Conservation (phyloP, 2,888 invertebrate species). For the Ichneumoninae sp. region DNA sequence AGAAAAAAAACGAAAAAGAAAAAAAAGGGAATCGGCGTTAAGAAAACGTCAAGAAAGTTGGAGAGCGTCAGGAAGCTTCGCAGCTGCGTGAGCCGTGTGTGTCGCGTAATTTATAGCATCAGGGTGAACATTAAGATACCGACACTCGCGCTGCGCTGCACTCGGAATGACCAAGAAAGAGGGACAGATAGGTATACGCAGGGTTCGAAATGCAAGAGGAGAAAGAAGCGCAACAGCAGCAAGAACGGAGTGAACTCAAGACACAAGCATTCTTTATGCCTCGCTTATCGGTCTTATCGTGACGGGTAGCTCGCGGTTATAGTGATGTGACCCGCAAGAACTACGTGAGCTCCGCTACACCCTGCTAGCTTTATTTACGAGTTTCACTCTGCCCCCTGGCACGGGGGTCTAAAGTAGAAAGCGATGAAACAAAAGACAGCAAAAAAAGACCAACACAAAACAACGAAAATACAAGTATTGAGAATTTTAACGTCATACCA, state of each 20-base stretch:
- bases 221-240: constrained; percentile 51
- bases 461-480: neutral
- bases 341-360: constrained; percentile 63
- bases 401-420: constrained; percentile 70
- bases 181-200: constrained; percentile 44
- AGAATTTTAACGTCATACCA: neutral
- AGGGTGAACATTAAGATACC: constrained; percentile 80
- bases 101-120: constrained; percentile 82
- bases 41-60: constrained; percentile 61
- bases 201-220: constrained; percentile 62
- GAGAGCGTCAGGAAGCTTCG: constrained; percentile 73
- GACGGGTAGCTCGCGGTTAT: constrained; percentile 68
- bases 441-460: constrained; percentile 9
- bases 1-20: constrained; percentile 16
- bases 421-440: constrained; percentile 10
- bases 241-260: constrained; percentile 70
- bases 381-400: constrained; percentile 68
- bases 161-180: constrained; percentile 55
- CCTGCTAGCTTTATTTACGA: constrained; percentile 68
- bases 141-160: constrained; percentile 71
- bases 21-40: constrained; percentile 53
- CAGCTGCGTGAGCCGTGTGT: constrained; percentile 78
- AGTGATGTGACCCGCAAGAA: constrained; percentile 77
- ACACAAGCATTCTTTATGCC: constrained; percentile 81
- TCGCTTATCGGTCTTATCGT: constrained; percentile 80